Percentiles rank a stretch among this genome's conserved stretches.
Conservation (phyloP, 2,888 invertebrate genomes). For the Epirrhoe alternata region DNA sequence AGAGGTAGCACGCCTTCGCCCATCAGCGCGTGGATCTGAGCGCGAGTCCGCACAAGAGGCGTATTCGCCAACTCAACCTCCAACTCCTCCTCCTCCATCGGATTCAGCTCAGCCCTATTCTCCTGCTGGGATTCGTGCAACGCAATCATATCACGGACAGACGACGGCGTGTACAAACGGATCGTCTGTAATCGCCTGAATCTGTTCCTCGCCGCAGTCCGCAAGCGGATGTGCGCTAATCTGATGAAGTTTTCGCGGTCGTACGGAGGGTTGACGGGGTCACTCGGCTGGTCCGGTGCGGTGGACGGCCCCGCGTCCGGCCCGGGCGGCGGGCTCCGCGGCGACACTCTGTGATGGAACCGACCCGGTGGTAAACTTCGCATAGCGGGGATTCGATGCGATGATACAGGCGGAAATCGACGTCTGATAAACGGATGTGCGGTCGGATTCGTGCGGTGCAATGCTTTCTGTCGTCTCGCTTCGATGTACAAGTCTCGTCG, state of each 20-base stretch:
- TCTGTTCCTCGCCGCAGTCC: constrained; percentile 73
- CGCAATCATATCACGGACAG: constrained; percentile 75
- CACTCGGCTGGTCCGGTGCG: constrained; percentile 56
- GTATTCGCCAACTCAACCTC: not conserved
- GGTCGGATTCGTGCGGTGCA: constrained; percentile 74
- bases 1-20: constrained; percentile 78
- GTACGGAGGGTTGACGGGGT: constrained; percentile 52
- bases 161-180: constrained; percentile 74
- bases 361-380: constrained; percentile 64
- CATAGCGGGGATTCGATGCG: constrained; percentile 72
- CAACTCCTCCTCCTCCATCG: constrained; percentile 4
- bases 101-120: constrained; percentile 28
- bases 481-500: constrained; percentile 74
- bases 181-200: constrained; percentile 75
- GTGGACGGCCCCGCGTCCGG: constrained; percentile 60
- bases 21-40: constrained; percentile 64
- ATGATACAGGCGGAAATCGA: constrained; percentile 67
- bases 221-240: constrained; percentile 73
- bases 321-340: constrained; percentile 47
- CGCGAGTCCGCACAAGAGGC: constrained; percentile 41
- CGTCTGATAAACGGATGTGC: constrained; percentile 71
- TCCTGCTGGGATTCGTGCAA: constrained; percentile 61
- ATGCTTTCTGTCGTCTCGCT: constrained; percentile 70
- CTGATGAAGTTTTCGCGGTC: constrained; percentile 74
- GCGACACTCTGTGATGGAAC: constrained; percentile 39